Base-by-base conservation (phyloP, 2,113 vertebrate species). In the Lasiurus borealis region DNA sequence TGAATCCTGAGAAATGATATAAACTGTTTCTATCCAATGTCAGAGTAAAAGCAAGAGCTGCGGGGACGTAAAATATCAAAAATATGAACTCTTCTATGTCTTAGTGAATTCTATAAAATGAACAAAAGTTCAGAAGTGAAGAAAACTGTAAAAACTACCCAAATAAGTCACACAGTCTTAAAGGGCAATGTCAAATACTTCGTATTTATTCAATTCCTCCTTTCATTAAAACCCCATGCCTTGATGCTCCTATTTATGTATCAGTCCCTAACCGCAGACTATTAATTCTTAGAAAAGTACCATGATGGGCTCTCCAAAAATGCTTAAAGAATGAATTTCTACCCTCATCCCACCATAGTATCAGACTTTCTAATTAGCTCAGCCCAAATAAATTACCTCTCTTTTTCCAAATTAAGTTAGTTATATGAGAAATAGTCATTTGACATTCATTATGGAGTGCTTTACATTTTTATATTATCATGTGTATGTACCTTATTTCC, bases 401-500 rank as follows among this genome's bases (percentile, higher is more conserved):
- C 15, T 90, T 36, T 83, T 91, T n/a, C n/a, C 8, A 69, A 95
- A 50, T 18, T 36, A 2, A 36, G 36, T n/a, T 59, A 68, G 59
- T 44, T 86, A 75, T 31, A 16, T 1, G 64, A 12, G n/a, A 92
- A 36, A 50, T 71, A 71, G 6, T 57, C 18, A 50, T 90, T 54
- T 91, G 23, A n/a, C 88, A 94, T 50, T 76, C 25, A 86, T 73
- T 52, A 68, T 16, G 0, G 44, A 57, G 18, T 31, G 7, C 3
- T 62, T 80, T 73, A 54, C 91, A 40, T 50, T 95, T 92, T 90
- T 52, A 87, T 76, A 40, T 83, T 75, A 72, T 50, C 10, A 44
- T 84, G 3, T n/a, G 12, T 48, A 34, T 81, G 4, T 54, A 40
- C 13, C 3, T 73, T 71, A 64, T 64, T 76, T 87, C 36, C 8